These are phyloP conservation scores for Balaenoptera acutorostrata DNA, from an alignment of 2,113 vertebrate species.

Conservation along the genomic window DNA sequence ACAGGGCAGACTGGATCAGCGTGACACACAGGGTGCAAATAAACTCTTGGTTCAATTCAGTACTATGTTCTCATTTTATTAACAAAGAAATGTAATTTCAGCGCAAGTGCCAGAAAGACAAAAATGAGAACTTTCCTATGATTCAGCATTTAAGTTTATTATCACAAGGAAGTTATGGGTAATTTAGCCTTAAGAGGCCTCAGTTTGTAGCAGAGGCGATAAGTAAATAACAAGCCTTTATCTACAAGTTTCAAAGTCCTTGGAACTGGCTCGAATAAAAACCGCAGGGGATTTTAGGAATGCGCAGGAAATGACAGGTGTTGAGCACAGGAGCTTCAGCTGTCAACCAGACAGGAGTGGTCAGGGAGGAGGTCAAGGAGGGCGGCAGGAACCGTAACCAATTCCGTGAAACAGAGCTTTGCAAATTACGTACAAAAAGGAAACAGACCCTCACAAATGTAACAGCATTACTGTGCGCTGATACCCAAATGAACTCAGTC, in stretches of 20 bases:
- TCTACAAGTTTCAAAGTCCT: constrained; percentile 34
- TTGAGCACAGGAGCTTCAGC: neutral
- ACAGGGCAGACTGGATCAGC: neutral
- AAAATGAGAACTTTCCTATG: constrained; percentile 36
- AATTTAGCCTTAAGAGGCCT: neutral
- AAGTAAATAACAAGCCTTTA: constrained; percentile 28
- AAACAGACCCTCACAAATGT: neutral
- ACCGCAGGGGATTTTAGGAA: neutral
- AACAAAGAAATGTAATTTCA: constrained; percentile 35
- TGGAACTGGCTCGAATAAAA: neutral
- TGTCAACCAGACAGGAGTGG: neutral
- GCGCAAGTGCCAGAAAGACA: neutral
- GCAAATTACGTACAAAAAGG: neutral
- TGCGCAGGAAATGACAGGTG: neutral
- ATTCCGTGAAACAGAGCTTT: neutral
- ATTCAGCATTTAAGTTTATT: constrained; percentile 21
- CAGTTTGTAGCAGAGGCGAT: neutral
- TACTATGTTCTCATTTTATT: constrained; percentile 16
- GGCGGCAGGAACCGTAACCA: neutral
- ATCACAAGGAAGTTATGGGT: neutral
- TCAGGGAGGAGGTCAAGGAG: neutral
- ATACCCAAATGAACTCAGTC: neutral
- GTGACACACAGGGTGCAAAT: neutral
- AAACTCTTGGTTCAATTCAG: neutral
- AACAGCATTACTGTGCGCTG: neutral